These are phyloP conservation scores for Seriola aureovittata DNA, from an alignment of 2,113 vertebrate species.

Conservation along the genomic window DNA sequence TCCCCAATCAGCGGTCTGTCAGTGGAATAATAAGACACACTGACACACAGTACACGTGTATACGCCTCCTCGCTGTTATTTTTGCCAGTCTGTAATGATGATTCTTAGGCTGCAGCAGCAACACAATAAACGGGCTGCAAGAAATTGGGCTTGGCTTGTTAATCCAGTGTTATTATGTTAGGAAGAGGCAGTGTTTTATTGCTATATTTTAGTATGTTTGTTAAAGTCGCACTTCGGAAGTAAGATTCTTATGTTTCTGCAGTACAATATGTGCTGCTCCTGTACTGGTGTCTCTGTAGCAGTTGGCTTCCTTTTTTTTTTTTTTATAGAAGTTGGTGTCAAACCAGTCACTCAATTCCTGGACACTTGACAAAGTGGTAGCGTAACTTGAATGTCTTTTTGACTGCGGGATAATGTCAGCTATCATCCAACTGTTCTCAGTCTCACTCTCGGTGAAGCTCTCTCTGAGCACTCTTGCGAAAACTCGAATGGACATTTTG, in stretches of 20 bases:
- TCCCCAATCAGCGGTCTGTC: slow-evolving; percentile 28
- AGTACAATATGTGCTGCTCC: not conserved
- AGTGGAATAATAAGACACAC: slow-evolving; percentile 30
- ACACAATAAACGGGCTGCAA: slow-evolving; percentile 35
- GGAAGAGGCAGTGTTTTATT: slow-evolving; percentile 26
- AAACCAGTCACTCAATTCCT: not conserved
- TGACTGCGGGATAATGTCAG: not conserved
- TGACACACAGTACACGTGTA: not conserved
- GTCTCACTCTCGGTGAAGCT: not conserved
- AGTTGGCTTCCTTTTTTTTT: not conserved
- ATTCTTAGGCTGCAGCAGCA: slow-evolving; percentile 24
- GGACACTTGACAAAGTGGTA: not conserved
- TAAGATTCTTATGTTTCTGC: not conserved
- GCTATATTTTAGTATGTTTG: slow-evolving; percentile 15
- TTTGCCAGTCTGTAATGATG: slow-evolving; percentile 44
- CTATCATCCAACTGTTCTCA: not conserved
- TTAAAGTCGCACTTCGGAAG: not conserved
- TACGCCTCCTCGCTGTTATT: slow-evolving; percentile 22
- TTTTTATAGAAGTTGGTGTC: not conserved
- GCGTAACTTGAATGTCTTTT: not conserved
- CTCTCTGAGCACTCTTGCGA: not conserved
- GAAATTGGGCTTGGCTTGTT: slow-evolving; percentile 38
- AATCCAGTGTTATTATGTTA: slow-evolving; percentile 41
- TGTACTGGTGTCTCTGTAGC: not conserved
- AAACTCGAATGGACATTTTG: slow-evolving; percentile 9